Conservation (phyloP, 1,140 invertebrate species). For the Thaumatotibia leucotreta region DNA sequence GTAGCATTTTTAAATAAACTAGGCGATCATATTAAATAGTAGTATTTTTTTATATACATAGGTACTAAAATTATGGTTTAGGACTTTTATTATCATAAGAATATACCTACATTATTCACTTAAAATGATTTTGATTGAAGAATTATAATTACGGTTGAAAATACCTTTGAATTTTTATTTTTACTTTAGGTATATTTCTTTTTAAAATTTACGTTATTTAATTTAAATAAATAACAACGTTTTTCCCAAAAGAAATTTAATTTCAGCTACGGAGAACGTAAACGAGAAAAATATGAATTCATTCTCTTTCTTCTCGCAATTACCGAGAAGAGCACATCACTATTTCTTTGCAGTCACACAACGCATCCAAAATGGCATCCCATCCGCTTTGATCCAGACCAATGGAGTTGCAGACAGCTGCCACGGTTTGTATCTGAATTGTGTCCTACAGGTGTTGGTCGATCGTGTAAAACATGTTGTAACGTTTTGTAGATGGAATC, state of each 20-base stretch:
- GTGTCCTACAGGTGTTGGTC: not conserved
- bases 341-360: conserved; percentile 3
- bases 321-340: not conserved
- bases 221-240: not conserved
- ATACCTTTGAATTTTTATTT: too few relatives aligned
- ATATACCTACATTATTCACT: too few relatives aligned
- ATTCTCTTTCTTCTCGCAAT: not conserved
- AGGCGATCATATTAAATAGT: too few relatives aligned
- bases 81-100: too few relatives aligned
- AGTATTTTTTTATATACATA: too few relatives aligned
- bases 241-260: not conserved
- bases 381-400: not conserved
- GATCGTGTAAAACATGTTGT: not conserved
- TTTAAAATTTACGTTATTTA: too few relatives aligned
- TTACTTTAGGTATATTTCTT: too few relatives aligned
- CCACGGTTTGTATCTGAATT: not conserved
- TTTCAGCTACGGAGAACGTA: not conserved
- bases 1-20: too few relatives aligned
- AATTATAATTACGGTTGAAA: too few relatives aligned
- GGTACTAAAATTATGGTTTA: too few relatives aligned
- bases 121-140: too few relatives aligned
- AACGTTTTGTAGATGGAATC: conserved; percentile 33
- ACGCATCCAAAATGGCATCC: conserved; percentile 2
- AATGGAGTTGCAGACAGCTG: not conserved
- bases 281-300: not conserved